These are phyloP conservation scores for Vombatus ursinus DNA, from an alignment of 2,113 vertebrate species.

Conservation along the genomic window DNA sequence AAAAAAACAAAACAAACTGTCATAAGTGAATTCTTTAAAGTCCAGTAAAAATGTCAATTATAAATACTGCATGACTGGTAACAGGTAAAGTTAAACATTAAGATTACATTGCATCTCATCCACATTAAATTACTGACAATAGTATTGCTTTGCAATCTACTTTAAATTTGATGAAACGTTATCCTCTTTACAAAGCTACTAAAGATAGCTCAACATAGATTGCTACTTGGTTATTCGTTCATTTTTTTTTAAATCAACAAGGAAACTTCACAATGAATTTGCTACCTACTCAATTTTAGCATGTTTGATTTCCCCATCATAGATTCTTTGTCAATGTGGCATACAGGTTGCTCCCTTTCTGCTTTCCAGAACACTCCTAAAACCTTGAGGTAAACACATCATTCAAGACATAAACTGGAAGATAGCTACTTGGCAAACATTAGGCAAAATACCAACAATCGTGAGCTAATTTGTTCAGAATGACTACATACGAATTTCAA, in stretches of 20 bases:
- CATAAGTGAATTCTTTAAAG: not conserved
- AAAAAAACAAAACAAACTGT: not conserved
- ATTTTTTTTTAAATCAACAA: conserved; percentile 24
- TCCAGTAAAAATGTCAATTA: conserved; percentile 22
- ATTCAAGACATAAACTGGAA: not conserved
- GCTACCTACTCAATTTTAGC: not conserved
- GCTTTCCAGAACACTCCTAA: not conserved
- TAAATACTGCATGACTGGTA: conserved; percentile 21
- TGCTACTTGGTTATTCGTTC: conserved; percentile 29
- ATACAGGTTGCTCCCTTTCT: not conserved
- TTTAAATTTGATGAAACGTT: conserved; percentile 15
- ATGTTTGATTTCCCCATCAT: conserved; percentile 4
- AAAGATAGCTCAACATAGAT: conserved; percentile 11
- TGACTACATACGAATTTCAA: conserved; percentile 33
- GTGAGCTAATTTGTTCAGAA: not conserved
- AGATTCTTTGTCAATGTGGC: not conserved
- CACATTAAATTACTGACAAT: not conserved
- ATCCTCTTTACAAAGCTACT: conserved; percentile 40
- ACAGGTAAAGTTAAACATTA: conserved; percentile 2
- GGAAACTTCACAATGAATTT: conserved; percentile 37
- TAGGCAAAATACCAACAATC: not conserved
- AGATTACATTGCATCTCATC: not conserved
- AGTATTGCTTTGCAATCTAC: not conserved
- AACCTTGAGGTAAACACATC: not conserved
- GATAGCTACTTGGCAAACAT: not conserved